A percentile compares a stretch with the other conserved stretches of the same genome.
These are phyloP conservation scores for Acrobasis repandana DNA, from an alignment of 2,888 invertebrate genomes.

Conservation along the genomic window DNA sequence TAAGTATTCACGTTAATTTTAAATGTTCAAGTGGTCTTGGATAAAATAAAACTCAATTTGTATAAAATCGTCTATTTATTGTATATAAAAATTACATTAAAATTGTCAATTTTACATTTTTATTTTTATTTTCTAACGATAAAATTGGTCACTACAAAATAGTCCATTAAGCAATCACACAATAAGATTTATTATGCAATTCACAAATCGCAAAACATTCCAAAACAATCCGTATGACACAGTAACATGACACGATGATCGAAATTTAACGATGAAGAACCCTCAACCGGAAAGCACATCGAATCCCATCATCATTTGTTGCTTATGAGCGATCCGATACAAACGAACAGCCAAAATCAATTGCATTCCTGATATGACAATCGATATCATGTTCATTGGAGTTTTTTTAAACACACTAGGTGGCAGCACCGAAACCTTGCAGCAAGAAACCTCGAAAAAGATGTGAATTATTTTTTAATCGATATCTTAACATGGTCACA, in stretches of 20 bases:
- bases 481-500: no score
- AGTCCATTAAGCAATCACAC: conserved; percentile 78
- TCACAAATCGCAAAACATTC: conserved; percentile 62
- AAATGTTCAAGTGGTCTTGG: conserved; percentile 42
- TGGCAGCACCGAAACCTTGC: no score
- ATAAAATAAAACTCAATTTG: conserved; percentile 64
- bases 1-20: conserved; percentile 13
- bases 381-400: background rate
- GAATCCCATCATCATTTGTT: background rate
- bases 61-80: conserved; percentile 83
- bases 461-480: no score
- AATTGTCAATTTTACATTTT: conserved; percentile 81
- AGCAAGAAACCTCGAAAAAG: no score
- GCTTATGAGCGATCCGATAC: background rate
- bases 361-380: background rate
- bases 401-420: no score
- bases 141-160: conserved; percentile 83
- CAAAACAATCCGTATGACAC: conserved; percentile 48
- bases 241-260: conserved; percentile 44
- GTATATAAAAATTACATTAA: conserved; percentile 83
- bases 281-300: background rate
- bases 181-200: conserved; percentile 67
- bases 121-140: conserved; percentile 66
- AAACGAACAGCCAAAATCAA: background rate
- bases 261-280: conserved; percentile 36